Conservation (phyloP, 2,888 invertebrate species). For the Chelonus formosanus region DNA sequence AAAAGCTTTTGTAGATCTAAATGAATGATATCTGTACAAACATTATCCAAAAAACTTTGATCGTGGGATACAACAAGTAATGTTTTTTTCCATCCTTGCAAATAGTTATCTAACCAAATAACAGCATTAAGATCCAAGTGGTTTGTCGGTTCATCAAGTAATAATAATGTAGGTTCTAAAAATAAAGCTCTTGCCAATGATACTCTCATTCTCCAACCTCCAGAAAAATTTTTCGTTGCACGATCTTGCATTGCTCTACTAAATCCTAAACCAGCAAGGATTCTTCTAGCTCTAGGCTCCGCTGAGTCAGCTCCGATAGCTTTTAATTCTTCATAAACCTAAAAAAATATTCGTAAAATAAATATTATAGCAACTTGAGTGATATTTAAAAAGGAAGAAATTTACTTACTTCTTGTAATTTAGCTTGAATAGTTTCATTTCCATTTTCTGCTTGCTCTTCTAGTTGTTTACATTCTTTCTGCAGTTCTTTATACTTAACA, state of each 20-base stretch:
- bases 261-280: slow-evolving; percentile 97
- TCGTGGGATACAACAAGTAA: slow-evolving; percentile 98
- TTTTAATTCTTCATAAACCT: slow-evolving; percentile 93
- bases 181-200: slow-evolving; percentile 96
- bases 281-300: slow-evolving; percentile 94
- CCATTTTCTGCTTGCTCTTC: slow-evolving; percentile 79
- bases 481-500: slow-evolving; percentile 82
- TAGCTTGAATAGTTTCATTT: slow-evolving; percentile 77
- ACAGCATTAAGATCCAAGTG: slow-evolving; percentile 99
- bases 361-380: too few species aligned
- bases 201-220: slow-evolving; percentile 99
- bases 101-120: slow-evolving; percentile 99
- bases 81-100: slow-evolving; percentile 99
- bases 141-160: slow-evolving; percentile 99
- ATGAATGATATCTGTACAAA: slow-evolving; percentile 99
- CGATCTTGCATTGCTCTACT: slow-evolving; percentile 88
- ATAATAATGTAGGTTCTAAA: slow-evolving; percentile 94
- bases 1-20: slow-evolving; percentile 92
- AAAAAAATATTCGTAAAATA: slow-evolving; percentile 19
- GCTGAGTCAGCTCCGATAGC: slow-evolving; percentile 98
- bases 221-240: slow-evolving; percentile 88
- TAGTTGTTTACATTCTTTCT: slow-evolving; percentile 84
- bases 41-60: slow-evolving; percentile 99
- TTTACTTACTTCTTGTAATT: slow-evolving; percentile 77
- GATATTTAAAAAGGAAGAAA: too few species aligned